phyloP scores from a whole-genome alignment of 2,797 vertebrate genomes.

The Muscicapa striata region DNA sequence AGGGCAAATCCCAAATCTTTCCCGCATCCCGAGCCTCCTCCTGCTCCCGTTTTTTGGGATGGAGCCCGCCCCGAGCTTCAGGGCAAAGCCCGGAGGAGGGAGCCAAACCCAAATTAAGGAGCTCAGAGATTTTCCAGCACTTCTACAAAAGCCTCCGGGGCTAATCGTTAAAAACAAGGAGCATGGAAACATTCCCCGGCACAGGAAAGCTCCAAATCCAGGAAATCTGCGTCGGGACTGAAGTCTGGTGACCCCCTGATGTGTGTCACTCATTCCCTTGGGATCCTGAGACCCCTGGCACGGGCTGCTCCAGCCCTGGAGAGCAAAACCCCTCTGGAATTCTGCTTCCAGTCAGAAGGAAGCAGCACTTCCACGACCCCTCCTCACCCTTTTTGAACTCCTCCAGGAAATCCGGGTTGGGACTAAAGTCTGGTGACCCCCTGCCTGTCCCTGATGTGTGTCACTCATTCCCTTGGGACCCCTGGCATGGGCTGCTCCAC shows the following conservation, averaged over 20 bases:
- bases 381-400: too few relatives aligned
- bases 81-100: not conserved
- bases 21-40: not conserved
- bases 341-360: not conserved
- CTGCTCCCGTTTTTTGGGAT: not conserved
- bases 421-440: too few relatives aligned
- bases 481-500: too few relatives aligned
- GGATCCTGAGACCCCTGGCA: not conserved
- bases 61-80: not conserved
- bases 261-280: too few relatives aligned
- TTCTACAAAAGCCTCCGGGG: not conserved
- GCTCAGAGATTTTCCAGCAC: not conserved
- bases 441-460: too few relatives aligned
- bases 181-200: not conserved
- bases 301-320: fast-evolving
- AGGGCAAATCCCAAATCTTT: not conserved
- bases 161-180: not conserved
- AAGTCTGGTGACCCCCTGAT: too few relatives aligned
- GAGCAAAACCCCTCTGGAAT: fast-evolving
- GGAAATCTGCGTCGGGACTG: too few relatives aligned
- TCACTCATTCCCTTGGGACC: too few relatives aligned
- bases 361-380: not conserved
- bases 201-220: not conserved
- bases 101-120: not conserved
- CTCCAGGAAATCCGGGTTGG: too few relatives aligned